Evolutionary conservation across 2,888 invertebrate species (phyloP).

Genomic region (Drosophila recens): DNA sequence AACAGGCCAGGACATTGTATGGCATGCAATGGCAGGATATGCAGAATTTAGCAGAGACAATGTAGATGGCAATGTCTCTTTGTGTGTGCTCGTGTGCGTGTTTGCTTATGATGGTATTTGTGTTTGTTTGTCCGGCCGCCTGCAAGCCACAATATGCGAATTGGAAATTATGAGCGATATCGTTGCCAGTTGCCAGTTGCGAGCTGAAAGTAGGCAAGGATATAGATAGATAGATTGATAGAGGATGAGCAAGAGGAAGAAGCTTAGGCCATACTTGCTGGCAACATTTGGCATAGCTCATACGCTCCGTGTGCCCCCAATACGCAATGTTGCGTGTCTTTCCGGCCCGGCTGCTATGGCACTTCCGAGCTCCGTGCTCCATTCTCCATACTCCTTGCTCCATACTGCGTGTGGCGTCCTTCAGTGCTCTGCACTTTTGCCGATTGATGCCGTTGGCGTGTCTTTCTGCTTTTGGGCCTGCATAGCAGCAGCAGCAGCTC

Average conservation of each 20-base stretch:
- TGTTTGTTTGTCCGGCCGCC: slow-evolving; percentile 38
- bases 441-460: slow-evolving; percentile 76
- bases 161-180: slow-evolving; percentile 77
- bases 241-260: not conserved
- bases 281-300: slow-evolving; percentile 71
- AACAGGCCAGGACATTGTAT: slow-evolving; percentile 42
- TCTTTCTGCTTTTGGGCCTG: slow-evolving; percentile 46
- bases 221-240: slow-evolving; percentile 1
- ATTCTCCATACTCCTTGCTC: slow-evolving; percentile 13
- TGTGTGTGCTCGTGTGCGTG: slow-evolving; percentile 24
- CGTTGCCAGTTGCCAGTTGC: slow-evolving; percentile 53
- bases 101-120: slow-evolving; percentile 36
- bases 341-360: slow-evolving; percentile 54
- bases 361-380: slow-evolving; percentile 47
- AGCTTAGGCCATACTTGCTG: slow-evolving; percentile 31
- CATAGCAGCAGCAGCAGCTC: slow-evolving; percentile 6
- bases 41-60: slow-evolving; percentile 60
- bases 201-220: slow-evolving; percentile 20
- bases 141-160: slow-evolving; percentile 64
- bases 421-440: slow-evolving; percentile 50
- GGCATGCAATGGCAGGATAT: slow-evolving; percentile 51
- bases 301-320: slow-evolving; percentile 73
- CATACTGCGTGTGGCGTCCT: slow-evolving; percentile 9
- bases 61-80: slow-evolving; percentile 16
- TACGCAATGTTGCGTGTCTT: slow-evolving; percentile 79